Base-by-base conservation (phyloP, 2,797 vertebrate species). In the Darevskia mixta region DNA sequence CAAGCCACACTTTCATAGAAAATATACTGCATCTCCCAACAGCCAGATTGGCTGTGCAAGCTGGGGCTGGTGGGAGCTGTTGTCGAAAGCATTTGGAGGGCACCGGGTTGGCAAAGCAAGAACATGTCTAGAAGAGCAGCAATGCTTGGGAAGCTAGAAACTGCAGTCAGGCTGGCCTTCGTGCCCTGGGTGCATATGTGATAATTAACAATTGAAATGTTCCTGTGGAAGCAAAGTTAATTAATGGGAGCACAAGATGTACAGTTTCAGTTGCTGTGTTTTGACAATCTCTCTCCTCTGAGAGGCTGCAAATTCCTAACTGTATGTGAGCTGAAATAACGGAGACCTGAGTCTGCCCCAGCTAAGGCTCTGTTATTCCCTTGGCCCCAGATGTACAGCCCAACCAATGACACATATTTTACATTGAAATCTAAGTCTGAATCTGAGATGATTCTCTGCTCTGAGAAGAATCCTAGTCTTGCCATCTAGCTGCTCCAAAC, bases 171-270 rank as follows among this genome's bases (percentile, higher is more conserved):
- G 13, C n/a, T 85, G 79, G 23, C 23, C 23, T 82, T 18, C 38
- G n/a, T 45, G 20, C 15, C 66, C 45, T 73, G 38, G 38, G 72
- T 87, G 45, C 35, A 64, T 25, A n/a, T 64, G 49, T 29, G 18
- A 64, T 79, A 38, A 73, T 75, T 87, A 82, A 41, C 69, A 64
- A 58, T 27, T 87, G 86, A 82, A 64, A 82, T 25, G n/a, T 87
- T 75, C 55, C 18, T 87, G 79, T 64, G 35, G 23, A 87, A 71
- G 35, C 69, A 73, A 43, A 73, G 69, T 87, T 64, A 86, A 86
- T 86, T 86, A 87, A 64, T 45, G n/a, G 38, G 45, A 41, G 38
- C 86, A 87, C 38, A 72, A 71, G 49, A 49, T 86, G 43, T 11
- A 75, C 35, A 17, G 8, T 87, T 64, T 64, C 1, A 8, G 20